Evolutionary conservation across 2,888 invertebrate genomes (phyloP).

Genomic region (Heliconius hortense): DNA sequence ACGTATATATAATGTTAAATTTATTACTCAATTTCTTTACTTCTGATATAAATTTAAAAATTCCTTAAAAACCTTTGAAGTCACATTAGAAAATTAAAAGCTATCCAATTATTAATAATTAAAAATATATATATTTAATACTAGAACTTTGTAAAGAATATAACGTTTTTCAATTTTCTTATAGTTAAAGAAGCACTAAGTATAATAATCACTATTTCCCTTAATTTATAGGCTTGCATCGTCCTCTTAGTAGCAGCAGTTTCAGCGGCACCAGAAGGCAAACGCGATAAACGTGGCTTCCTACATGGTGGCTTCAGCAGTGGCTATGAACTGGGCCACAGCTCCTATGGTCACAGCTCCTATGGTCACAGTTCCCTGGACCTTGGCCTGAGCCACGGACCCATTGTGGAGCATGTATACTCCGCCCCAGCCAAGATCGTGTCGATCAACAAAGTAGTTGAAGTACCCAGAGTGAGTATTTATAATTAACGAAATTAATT

Average conservation of each 20-base stretch:
- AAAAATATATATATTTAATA: too few relatives aligned
- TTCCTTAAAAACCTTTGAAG: too few relatives aligned
- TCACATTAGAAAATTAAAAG: too few relatives aligned
- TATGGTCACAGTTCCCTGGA: constrained; percentile 38
- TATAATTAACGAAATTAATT: not conserved
- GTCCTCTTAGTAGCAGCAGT: constrained; percentile 47
- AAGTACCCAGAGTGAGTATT: constrained; percentile 56
- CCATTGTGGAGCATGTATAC: constrained; percentile 44
- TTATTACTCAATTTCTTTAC: too few relatives aligned
- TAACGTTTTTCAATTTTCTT: not conserved
- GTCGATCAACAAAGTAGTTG: constrained; percentile 52
- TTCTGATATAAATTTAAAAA: not conserved
- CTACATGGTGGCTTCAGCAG: constrained; percentile 42
- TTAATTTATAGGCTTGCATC: constrained; percentile 41
- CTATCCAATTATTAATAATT: too few relatives aligned
- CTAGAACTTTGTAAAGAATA: not conserved
- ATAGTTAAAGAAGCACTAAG: too few relatives aligned
- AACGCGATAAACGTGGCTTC: constrained; percentile 52
- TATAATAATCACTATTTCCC: not conserved
- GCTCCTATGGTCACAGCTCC: constrained; percentile 35
- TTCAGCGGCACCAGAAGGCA: constrained; percentile 48
- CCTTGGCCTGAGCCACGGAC: constrained; percentile 45
- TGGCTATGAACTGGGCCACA: constrained; percentile 38
- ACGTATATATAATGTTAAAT: too few relatives aligned
- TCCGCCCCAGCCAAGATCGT: constrained; percentile 46